These are phyloP conservation scores for Lysandra bellargus DNA, from an alignment of 2,888 invertebrate species.

Conservation along the genomic window DNA sequence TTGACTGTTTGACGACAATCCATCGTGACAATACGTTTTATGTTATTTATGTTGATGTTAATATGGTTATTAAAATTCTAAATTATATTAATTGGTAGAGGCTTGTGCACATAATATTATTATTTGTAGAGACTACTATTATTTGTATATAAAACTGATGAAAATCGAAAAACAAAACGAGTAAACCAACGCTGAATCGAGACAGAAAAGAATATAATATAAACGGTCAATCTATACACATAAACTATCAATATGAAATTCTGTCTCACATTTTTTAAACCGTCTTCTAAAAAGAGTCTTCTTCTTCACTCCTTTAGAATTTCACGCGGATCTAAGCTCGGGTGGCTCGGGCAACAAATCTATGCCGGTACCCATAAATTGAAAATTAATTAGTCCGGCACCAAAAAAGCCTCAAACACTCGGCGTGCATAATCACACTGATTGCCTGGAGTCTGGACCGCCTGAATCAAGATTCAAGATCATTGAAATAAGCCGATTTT, in stretches of 20 bases:
- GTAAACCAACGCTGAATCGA: no score
- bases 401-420: conserved; percentile 2
- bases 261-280: no score
- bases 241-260: no score
- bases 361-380: not conserved
- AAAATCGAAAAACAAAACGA: no score
- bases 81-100: no score
- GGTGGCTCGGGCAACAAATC: not conserved
- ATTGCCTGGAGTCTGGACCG: not conserved
- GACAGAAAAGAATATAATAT: no score
- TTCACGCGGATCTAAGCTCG: not conserved
- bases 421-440: not conserved
- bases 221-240: no score
- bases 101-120: no score
- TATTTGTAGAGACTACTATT: no score
- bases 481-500: no score
- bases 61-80: not conserved
- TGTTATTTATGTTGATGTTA: not conserved
- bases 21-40: not conserved
- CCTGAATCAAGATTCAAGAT: not conserved
- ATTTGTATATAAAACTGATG: no score
- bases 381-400: conserved; percentile 11
- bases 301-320: not conserved
- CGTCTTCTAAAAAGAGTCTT: no score
- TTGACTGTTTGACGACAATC: conserved; percentile 17